Base-by-base conservation (phyloP, 1,140 invertebrate species). In the Solenopsis fugax region DNA sequence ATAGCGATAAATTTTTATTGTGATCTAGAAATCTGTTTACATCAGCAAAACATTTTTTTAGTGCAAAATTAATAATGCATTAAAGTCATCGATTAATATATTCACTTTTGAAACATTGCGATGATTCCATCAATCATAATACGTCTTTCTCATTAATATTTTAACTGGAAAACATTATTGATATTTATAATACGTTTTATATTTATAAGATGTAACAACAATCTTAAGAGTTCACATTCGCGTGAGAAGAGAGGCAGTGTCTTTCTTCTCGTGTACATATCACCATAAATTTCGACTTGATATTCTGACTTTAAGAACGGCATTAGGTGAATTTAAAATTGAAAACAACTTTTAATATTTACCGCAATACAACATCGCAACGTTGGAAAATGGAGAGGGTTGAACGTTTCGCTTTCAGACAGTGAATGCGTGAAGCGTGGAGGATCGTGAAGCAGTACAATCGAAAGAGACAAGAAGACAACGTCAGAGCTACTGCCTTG, bases 331-430 rank as follows among this genome's bases (percentile, higher is more conserved):
- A 75, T 84, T 48, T 73, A 84, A 75, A 84, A 84, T 73, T 50
- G 29, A 84, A 84, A 75, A 54, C 54, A 48, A 75, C 18, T 75
- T 62, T 84, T 75, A 75, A 84, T 84, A 75, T 84, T 84, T 75
- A 84, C 21, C 18, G 29, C 4, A 60, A 71, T 29, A 29, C 37
- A 21, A 48, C 21, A 50, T 34, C 21, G 18, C 41, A 48, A 58
- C 41, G 3, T 75, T 60, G 37, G 13, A 48, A 48, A 41, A 60
- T 41, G 45, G 24, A 75, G 41, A 62, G 69, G 9, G 24, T 82
- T 84, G 65, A 82, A 72, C 37, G 24, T 48, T 58, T 58, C 24
- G 37, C 18, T 45, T 69, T 84, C 69, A 62, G 54, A 75, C 4
- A 48, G 37, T 24, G 69, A 84, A 62, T 60, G n/a, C 54, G 80